Evolutionary conservation across 2,888 invertebrate species (phyloP).

Genomic region (Rotaria sp.): DNA sequence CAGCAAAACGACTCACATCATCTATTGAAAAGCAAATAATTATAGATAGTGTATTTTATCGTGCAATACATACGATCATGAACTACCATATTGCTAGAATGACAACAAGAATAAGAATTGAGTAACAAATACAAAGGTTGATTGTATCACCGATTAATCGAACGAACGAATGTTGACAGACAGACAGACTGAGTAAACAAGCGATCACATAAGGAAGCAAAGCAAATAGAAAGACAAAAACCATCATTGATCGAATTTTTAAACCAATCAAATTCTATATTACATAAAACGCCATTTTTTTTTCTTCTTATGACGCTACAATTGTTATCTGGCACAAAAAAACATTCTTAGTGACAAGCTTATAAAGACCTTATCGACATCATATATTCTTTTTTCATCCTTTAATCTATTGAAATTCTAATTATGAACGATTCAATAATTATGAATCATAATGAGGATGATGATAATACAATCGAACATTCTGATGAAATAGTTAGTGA

Average conservation of each 20-base stretch:
- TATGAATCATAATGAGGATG: not conserved
- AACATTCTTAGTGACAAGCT: not conserved
- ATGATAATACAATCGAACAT: not conserved
- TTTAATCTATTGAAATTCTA: not conserved
- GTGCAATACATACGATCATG: not conserved
- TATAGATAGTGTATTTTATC: not conserved
- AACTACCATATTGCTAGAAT: not conserved
- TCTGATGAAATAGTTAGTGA: not conserved
- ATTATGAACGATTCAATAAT: not conserved
- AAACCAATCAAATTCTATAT: not conserved
- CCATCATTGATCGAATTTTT: not conserved
- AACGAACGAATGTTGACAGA: not conserved
- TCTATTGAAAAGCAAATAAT: not conserved
- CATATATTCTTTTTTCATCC: not conserved
- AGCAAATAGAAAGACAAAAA: not conserved
- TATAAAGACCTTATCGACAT: not conserved
- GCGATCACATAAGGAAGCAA: not conserved
- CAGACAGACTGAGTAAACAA: not conserved
- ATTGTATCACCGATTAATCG: not conserved
- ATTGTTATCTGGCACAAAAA: not conserved
- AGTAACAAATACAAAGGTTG: not conserved
- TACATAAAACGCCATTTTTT: not conserved
- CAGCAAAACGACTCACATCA: slow-evolving; percentile 39
- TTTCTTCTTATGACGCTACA: not conserved
- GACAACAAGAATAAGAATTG: not conserved